Base-by-base conservation (phyloP, 2,888 invertebrate genomes). In the Minunthozetes semirufus region DNA sequence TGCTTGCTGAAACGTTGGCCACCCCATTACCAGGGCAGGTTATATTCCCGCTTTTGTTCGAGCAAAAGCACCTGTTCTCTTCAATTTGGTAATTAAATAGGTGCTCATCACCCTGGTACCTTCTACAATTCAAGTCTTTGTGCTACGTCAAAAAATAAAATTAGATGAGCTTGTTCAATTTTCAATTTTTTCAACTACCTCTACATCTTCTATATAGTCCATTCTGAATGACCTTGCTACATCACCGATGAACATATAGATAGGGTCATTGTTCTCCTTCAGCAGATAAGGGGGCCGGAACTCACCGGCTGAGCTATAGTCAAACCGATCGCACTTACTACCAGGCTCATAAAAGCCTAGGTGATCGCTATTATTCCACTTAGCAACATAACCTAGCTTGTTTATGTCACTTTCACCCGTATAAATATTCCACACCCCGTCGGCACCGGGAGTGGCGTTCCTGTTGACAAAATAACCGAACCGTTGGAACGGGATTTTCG, bases 381-480 rank as follows among this genome's bases (percentile, higher is more conserved):
- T 83, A 72, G 87, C 82, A 27, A 92, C 85, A 78, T 87, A 85
- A 0, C 93, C 93, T 61, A 93, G 86, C 38, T 88, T 84, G 0
- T 85, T 82, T 1, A 89, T 87, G 72, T 88, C 85, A 15, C 84
- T 82, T 0, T 82, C 84, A 0, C 93, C 92, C 0, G 91, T 91
- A 33, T 87, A 88, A 83, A 93, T 89, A 80, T 91, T 91, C 81
- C 89, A 88, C 68, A 87, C 84, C 0, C 93, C 93, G 76, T 92
- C 92, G 68, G 56, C 72, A n/a, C n/a, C n/a, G 53, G 5, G 53
- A 17, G 25, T 73, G 50, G 73, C 77, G 86, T 88, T 87, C 82
- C 91, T 91, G 73, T 83, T 85, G 79, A 92, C 93, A 83, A 94
- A 94, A 88, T 92, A 90, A 13, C 91, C 94, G 81, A 94, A 93